Evolutionary conservation across 2,797 vertebrate species (phyloP), one percentile per base, ranked within the genome.

Genomic region (Petrocephalus schoutedeni): DNA sequence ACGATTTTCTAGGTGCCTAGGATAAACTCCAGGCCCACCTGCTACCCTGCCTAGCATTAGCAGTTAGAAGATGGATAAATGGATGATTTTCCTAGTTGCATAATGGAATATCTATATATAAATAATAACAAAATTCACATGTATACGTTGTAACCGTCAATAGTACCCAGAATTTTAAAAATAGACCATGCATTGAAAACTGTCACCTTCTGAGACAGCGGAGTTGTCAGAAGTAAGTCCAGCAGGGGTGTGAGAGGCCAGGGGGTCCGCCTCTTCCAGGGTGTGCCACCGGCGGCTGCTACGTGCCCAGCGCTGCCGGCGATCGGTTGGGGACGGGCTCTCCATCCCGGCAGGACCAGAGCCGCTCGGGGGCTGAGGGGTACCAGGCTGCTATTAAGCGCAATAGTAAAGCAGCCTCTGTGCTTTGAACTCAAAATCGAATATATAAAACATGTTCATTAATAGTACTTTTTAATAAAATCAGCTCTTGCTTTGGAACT

Each of bases 281-380:
- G 93, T 94, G 83, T 94, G 86, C 94, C 94, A 93, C 85, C 93
- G 95, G 0, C 93, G 93, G 90, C 95, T 96, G 91, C 95, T 95
- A 90, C 93, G 93, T 87, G 94, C 95, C 97, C 97, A 97, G 2
- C 96, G 95, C n/a, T 94, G 92, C 0, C 96, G 93, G 89, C 94
- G 95, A 88, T 94, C 95, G 57, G 93, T 94, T 19, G 95, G 95
- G 0, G 93, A 94, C 0, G 94, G 93, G 80, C 92, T 96, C 80
- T 95, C 95, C 96, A 96, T 96, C 28, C 5, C 56, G 45, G 45
- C 71, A 32, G 7, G 5, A 7, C 19, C 0, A 8, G 23, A 14
- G 23, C 87, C 59, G 49, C 58, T 61, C 45, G 57, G 54, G 45
- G 19, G 49, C 84, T 57, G 23, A n/a, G 10, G 23, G 83, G 19